Base-by-base conservation (phyloP, 2,797 vertebrate species). In the Danio choprae region DNA sequence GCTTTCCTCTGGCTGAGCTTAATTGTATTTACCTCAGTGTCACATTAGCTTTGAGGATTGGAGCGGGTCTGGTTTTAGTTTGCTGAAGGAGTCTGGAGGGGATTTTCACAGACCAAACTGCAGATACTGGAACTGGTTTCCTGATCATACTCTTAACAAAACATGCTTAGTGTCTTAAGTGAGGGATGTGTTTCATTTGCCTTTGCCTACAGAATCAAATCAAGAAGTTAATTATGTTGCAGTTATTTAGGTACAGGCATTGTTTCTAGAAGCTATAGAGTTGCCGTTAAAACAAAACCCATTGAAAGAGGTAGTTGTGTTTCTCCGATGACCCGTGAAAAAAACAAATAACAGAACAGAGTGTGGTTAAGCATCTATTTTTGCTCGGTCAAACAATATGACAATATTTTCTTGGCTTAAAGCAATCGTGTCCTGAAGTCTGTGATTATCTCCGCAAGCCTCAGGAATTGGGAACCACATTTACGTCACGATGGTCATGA, bases 11-110 rank as follows among this genome's bases (percentile, higher is more conserved):
- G 80, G 53, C 82, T 83, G 80, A 4, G 74, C 72, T 80, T 84
- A 87, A 87, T 84, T 84, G 75, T 87, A 82, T 85, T 88, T 88
- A 86, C 77, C 67, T 82, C 80, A 70, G 74, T 78, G 84, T 81
- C 84, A 82, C 81, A 81, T 87, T 85, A 85, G 83, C 81, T 86
- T 77, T 83, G 56, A 72, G 81, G 74, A 72, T 29, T 62, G 74
- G 50, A 46, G 74, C 55, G n/a, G 40, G 76, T 78, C 81, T 82
- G 83, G 74, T 76, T 83, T 84, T 22, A 53, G 83, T 83, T 83
- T 86, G 68, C 81, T 60, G 62, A 73, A 50, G 50, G 65, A 77
- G 74, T 43, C 77, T 65, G 20, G 48, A 63, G 73, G 73, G 50
- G 68, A 80, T 63, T 74, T 68, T 75, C 7, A 62, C 55, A 56